Evolutionary conservation across 1,140 invertebrate species (phyloP).

Genomic region (Paraescarpia echinospica): DNA sequence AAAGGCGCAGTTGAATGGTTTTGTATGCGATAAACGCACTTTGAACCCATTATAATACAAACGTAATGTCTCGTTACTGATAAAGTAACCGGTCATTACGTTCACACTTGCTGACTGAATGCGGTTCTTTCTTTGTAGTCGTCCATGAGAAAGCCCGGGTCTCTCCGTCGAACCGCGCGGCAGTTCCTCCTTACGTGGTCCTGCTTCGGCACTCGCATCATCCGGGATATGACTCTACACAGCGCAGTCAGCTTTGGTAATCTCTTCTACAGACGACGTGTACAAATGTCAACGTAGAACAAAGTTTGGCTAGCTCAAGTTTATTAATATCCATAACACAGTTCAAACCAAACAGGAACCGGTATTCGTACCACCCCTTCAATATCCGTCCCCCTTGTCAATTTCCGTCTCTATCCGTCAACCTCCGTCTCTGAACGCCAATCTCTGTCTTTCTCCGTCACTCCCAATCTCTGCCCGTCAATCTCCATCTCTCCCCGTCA

Average conservation of each 20-base stretch:
- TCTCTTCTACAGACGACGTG: not conserved
- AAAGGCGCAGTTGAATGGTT: not conserved
- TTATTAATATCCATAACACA: not conserved
- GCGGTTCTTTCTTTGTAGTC: slow-evolving; percentile 37
- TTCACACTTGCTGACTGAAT: not conserved
- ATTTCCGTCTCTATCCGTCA: not conserved
- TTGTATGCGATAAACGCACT: not conserved
- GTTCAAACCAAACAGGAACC: not conserved
- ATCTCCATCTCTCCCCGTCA: no score
- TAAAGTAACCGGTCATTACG: not conserved
- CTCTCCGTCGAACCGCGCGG: slow-evolving; percentile 51
- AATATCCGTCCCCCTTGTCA: not conserved
- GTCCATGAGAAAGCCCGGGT: slow-evolving; percentile 40
- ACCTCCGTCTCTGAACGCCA: no score
- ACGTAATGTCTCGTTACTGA: not conserved
- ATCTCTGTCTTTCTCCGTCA: no score
- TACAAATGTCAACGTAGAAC: not conserved
- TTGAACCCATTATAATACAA: not conserved
- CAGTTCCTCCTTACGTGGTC: slow-evolving; percentile 63
- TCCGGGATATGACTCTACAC: slow-evolving; percentile 62
- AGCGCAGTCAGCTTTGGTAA: slow-evolving; percentile 63
- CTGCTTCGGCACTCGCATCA: slow-evolving; percentile 60
- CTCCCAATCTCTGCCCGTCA: no score
- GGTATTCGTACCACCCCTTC: not conserved
- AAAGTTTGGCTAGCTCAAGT: not conserved